Base-by-base conservation (phyloP, 2,888 invertebrate species). In the Drosophila peninsularis region DNA sequence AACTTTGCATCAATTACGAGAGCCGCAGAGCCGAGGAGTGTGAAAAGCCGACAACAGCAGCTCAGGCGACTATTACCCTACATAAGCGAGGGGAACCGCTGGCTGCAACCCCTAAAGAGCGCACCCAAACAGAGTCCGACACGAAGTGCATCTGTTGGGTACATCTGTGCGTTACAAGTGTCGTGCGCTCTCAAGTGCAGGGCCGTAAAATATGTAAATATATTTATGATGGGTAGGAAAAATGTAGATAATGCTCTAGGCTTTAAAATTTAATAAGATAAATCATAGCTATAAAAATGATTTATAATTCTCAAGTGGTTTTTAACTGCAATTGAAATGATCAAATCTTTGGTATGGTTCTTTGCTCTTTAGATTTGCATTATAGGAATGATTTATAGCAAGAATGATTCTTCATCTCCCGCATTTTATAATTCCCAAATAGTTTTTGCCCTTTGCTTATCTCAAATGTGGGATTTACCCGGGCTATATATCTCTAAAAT, bases 41-140 rank as follows among this genome's bases (percentile, higher is more conserved):
- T 62, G 80, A 79, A 75, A 70, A 75, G 56, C 24, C 30, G 70
- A 19, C 60, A 57, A 76, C 74, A 79, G 74, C 75, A 62, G 56
- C 42, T 34, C 13, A 62, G 54, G 41, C 55, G 52, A 54, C 80
- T 62, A 75, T 75, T 79, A 75, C 76, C 80, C 76, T 79, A 79
- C 37, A 79, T 80, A 70, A 70, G 56, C 50, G 71, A 75, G 76
- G 80, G 71, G 71, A 64, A 62, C 3, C 5, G 24, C 6, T 6
- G 11, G 5, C 9, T 37, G 75, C 75, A 79, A 75, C 75, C 75
- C 75, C 42, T 62, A 75, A 75, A 47, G 55, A n/a, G 27, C 27
- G 45, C 1, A n/a, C n/a, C n/a, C n/a, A n/a, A n/a, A n/a, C 17
- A 9, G 39, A 41, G 11, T 41, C 21, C 42, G 32, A 17, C 3